Base-by-base conservation (phyloP, 2,888 invertebrate genomes). In the Mactromeris polynyma region DNA sequence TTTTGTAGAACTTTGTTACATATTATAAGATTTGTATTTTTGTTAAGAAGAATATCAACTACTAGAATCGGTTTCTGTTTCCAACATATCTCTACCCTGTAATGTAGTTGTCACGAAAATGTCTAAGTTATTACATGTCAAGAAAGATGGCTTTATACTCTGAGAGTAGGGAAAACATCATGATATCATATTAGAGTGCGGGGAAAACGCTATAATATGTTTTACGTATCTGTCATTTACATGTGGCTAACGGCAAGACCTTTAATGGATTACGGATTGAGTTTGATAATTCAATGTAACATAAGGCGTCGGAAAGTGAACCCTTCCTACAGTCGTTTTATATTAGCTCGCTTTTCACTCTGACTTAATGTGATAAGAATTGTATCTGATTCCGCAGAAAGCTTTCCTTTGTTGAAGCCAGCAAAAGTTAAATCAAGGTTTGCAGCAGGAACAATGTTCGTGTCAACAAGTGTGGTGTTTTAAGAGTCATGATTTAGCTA, bases 251-350 rank as follows among this genome's bases (percentile, higher is more conserved):
- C 46, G 84, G 84, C 84, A 54, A 84, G 54, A 78, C 77, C 84
- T 84, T 84, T 84, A 84, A 84, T 84, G 84, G 84, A 31, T 26
- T 21, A 38, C 31, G 77, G 83, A 87, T 83, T 87, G 82, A 83
- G 79, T 87, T 87, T 82, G 87, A 87, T 87, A 83, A 83, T 78
- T 83, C 79, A 83, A 87, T 87, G 83, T 82, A 82, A 54, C 64
- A 40, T n/a, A 36, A 54, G 51, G n/a, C 42, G n/a, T 42, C 36
- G 26, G 51, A 79, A 58, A 79, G 51, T 54, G 77, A 82, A 64
- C 21, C 54, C 21, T 26, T n/a, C n/a, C 38, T n/a, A 38, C 73
- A 54, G 86, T 82, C 86, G 82, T 77, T 40, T 78, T 58, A 33
- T 82, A 84, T 88, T 84, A 88, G 77, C 31, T 80, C 46, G 81